Evolutionary conservation across 2,797 vertebrate species (phyloP), one percentile per base, ranked within the genome.

Genomic region (Benthosema pterotum): DNA sequence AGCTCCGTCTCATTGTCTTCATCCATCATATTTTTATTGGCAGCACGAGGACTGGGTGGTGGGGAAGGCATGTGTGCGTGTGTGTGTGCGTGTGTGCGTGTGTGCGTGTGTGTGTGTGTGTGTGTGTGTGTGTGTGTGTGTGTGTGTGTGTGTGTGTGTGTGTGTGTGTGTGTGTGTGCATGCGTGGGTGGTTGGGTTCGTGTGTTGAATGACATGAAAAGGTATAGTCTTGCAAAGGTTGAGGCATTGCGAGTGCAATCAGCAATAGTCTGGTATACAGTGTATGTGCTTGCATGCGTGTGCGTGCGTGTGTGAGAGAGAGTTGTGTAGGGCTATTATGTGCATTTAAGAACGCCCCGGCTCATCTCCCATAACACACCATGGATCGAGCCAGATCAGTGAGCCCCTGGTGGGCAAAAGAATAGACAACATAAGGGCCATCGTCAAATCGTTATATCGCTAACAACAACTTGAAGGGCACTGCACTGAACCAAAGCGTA

Each of bases 1-100:
- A 85, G 82, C 86, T 82, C 82, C 68, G 72, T 82, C 83, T 79
- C 87, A 81, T 82, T 83, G 83, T 88, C 85, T 87, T 82, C 63
- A 64, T 75, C 82, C 75, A 74, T 79, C 69, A 78, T 75, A 68
- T 78, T 84, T 85, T 78, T 87, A 85, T 87, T 84, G 83, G 84
- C 75, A 85, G 83, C 67, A 74, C 64, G 72, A 81, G 68, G 60
- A 76, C 63, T 19, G 57, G 72, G 49, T 68, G 52, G 8, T 3
- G 15, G 32, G 32, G 8, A 11, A 38, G 32, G 54, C 62, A 66
- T 49, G 65, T 57, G 66, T 19, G 53, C 77, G 71, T 47, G 68
- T 50, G 57, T 65, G 63, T 63, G 60, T 72, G 28, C 15, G 25
- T 32, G 19, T 13, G 13, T 13, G 2, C 13, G 12, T 1, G 12